Evolutionary conservation across 2,888 invertebrate species (phyloP), one percentile per base, ranked within the genome.

Genomic region (Tenthredo amoena): DNA sequence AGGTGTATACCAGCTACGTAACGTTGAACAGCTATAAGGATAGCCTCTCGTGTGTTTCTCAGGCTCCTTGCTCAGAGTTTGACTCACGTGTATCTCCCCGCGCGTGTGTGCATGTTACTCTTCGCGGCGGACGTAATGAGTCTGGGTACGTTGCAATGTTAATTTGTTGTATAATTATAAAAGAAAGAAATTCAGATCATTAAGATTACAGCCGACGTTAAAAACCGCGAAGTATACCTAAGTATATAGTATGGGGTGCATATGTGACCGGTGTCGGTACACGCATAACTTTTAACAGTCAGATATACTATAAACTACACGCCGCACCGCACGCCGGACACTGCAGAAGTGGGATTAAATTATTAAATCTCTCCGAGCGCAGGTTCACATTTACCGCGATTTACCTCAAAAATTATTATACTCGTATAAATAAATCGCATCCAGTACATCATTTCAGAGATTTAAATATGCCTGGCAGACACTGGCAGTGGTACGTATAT

Each of bases 151-250:
- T 89, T 85, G 87, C 88, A 89, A 87, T 86, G 81, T 85, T 85
- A 85, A 85, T 85, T 85, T 79, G 65, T 68, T 81, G 76, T 86
- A 89, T 88, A 90, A 90, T 90, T 89, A 88, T 88, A 85, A 87
- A 87, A 86, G 87, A 87, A 88, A 88, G 87, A 89, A 88, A 90
- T 89, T 85, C 87, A 87, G 89, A 88, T 88, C 88, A 86, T 89
- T 87, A 88, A 88, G 88, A 87, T 87, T 86, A 79, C 50, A 81
- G 40, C 40, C 40, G 58, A 40, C 81, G 81, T 58, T 62, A 21
- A 62, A 81, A 55, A 34, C 55, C 77, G 77, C 77, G 55, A 47
- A 74, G 72, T 74, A 40, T 26, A 77, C 47, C 37, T 43, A 43
- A 47, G 47, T 47, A 15, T 26, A 55, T 55, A 55, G 55, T 55